Percentiles rank a stretch among this genome's conserved stretches.
These are phyloP conservation scores for Epinotia bilunana DNA, from an alignment of 2,888 invertebrate genomes.

Conservation along the genomic window DNA sequence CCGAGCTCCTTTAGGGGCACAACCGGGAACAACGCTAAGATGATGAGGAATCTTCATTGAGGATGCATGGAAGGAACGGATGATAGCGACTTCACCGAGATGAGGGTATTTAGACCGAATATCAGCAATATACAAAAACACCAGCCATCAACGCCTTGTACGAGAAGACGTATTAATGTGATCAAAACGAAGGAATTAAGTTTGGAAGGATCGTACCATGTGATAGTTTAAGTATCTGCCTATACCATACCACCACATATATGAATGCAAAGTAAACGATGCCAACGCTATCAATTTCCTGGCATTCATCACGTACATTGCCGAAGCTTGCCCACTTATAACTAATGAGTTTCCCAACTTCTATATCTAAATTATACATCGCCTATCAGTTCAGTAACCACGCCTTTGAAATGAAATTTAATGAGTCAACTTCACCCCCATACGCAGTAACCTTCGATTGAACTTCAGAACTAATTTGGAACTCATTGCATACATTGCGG, in stretches of 20 bases:
- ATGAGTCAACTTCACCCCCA: slow-evolving; percentile 40
- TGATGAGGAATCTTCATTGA: too few species aligned
- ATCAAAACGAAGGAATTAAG: too few species aligned
- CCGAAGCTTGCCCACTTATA: slow-evolving; percentile 24
- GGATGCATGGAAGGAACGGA: too few species aligned
- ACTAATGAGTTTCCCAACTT: slow-evolving; percentile 39
- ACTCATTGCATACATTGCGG: slow-evolving; percentile 43
- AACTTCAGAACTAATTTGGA: slow-evolving; percentile 43
- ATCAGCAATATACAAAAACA: too few species aligned
- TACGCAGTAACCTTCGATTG: slow-evolving; percentile 39
- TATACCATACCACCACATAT: background rate
- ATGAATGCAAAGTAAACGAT: background rate
- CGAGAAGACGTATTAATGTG: too few species aligned
- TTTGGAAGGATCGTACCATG: too few species aligned
- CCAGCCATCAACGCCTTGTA: too few species aligned
- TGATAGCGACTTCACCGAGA: too few species aligned
- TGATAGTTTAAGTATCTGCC: background rate
- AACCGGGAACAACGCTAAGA: too few species aligned
- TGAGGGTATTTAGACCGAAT: too few species aligned
- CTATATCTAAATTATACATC: slow-evolving; percentile 19
- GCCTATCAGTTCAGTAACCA: slow-evolving; percentile 36
- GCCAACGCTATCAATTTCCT: background rate
- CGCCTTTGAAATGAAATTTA: slow-evolving; percentile 41
- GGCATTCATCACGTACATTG: slow-evolving; percentile 10
- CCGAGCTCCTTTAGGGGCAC: too few species aligned